phyloP scores from a whole-genome alignment of 2,888 invertebrate species.

The Taphrorychus bicolor region DNA sequence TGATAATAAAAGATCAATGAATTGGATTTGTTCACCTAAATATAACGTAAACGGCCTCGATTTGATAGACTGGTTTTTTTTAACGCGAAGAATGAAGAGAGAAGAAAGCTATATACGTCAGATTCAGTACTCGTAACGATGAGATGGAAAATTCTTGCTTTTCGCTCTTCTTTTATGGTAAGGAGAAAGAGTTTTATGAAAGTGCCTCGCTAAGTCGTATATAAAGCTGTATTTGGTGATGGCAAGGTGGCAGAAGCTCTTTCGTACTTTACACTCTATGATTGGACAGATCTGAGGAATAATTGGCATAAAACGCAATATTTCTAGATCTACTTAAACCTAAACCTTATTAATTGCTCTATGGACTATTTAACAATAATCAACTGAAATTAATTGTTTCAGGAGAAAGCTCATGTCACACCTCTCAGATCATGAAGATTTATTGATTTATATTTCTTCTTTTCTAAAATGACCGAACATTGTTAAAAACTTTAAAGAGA shows the following conservation, averaged over 20 bases:
- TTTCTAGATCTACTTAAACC: too few species aligned
- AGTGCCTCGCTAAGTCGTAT: background rate
- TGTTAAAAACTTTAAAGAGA: too few species aligned
- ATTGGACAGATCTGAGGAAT: too few species aligned
- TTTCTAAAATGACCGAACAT: too few species aligned
- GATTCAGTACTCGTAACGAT: background rate
- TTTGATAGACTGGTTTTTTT: constrained; percentile 37
- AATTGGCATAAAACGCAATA: too few species aligned
- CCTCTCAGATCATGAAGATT: too few species aligned
- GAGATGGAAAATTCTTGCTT: constrained; percentile 1
- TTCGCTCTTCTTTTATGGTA: constrained; percentile 5
- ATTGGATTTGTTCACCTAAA: constrained; percentile 55
- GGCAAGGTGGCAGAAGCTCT: background rate
- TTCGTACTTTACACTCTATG: too few species aligned
- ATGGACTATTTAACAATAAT: too few species aligned
- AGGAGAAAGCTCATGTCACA: too few species aligned
- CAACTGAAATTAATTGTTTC: too few species aligned
- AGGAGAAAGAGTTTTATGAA: background rate
- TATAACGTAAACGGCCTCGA: constrained; percentile 55
- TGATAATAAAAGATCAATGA: constrained; percentile 53
- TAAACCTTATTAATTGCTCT: too few species aligned
- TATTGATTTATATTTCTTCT: too few species aligned
- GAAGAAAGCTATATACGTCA: constrained; percentile 14
- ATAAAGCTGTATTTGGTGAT: background rate
- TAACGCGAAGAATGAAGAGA: constrained; percentile 1